Evolutionary conservation across 1,140 invertebrate species (phyloP).

Genomic region (Ips nitidus): DNA sequence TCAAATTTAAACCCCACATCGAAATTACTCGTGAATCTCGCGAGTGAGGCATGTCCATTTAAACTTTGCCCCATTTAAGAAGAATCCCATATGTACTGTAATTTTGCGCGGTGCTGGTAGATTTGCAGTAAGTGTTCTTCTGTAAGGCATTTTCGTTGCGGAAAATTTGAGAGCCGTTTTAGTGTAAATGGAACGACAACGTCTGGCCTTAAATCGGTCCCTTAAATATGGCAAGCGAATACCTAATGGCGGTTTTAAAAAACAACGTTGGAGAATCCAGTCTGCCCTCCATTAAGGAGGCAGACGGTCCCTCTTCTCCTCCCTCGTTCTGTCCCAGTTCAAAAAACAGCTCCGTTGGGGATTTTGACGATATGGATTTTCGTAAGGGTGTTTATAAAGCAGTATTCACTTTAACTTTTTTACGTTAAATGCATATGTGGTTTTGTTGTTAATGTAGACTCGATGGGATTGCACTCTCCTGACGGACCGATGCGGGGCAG

Average conservation of each 20-base stretch:
- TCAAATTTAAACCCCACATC: background rate
- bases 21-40: background rate
- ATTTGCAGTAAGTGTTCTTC: too few relatives aligned
- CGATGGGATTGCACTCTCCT: slow-evolving; percentile 40
- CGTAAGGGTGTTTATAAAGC: slow-evolving; percentile 12
- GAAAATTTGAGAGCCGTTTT: background rate
- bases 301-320: slow-evolving; percentile 15
- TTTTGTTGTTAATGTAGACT: slow-evolving; percentile 33
- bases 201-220: background rate
- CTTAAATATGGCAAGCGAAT: slow-evolving; percentile 36
- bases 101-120: too few relatives aligned
- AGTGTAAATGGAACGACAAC: slow-evolving; percentile 24
- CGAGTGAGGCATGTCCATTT: background rate
- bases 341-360: slow-evolving; percentile 31
- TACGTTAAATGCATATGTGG: too few relatives aligned
- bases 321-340: slow-evolving; percentile 29
- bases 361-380: slow-evolving; percentile 24
- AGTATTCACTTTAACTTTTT: background rate
- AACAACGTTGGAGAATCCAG: slow-evolving; percentile 31
- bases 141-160: too few relatives aligned
- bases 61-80: background rate
- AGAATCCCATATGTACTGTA: background rate
- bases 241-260: slow-evolving; percentile 38
- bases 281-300: slow-evolving; percentile 8
- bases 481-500: slow-evolving; percentile 46